Evolutionary conservation across 2,797 vertebrate genomes (phyloP).

Genomic region (Lagorchestes hirsutus): DNA sequence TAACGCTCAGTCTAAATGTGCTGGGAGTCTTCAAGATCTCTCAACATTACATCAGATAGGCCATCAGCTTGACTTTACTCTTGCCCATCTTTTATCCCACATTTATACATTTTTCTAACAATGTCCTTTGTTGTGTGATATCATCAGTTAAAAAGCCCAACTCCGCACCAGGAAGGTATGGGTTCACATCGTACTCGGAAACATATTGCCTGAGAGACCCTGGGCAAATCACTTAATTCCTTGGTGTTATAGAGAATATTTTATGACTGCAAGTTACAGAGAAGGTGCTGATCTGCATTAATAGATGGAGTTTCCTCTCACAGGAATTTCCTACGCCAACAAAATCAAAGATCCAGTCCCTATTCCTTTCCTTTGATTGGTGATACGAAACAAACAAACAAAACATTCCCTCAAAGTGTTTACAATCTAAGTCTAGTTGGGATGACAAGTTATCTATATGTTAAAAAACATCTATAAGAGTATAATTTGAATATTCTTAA

Average conservation of each 20-base stretch:
- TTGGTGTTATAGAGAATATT: not conserved
- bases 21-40: not conserved
- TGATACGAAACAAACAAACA: not conserved
- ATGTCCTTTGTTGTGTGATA: not conserved
- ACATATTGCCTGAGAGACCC: not conserved
- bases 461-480: not conserved
- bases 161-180: not conserved
- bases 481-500: not conserved
- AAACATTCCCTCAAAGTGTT: not conserved
- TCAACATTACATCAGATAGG: not conserved
- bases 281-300: not conserved
- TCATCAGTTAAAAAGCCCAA: not conserved
- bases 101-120: not conserved
- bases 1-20: not conserved
- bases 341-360: not conserved
- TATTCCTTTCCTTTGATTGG: not conserved
- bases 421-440: not conserved
- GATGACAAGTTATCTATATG: not conserved
- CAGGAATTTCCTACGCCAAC: not conserved
- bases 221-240: not conserved
- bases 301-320: not conserved
- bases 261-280: not conserved
- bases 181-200: not conserved
- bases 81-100: not conserved
- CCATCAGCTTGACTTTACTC: not conserved